Base-by-base conservation (phyloP, 2,113 vertebrate genomes). In the Nibea albiflora region DNA sequence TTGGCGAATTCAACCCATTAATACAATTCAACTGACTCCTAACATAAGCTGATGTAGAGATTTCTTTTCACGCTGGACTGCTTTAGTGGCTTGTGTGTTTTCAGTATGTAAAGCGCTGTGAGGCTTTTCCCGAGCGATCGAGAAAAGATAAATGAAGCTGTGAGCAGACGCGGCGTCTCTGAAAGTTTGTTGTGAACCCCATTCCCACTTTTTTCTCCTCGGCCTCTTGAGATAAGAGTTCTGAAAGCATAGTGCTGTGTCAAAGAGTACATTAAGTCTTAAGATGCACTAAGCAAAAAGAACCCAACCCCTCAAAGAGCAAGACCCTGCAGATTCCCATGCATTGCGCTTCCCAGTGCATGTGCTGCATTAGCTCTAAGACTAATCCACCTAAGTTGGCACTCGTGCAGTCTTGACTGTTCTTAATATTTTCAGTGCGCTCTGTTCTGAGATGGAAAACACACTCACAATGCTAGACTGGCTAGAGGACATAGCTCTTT, bases 351-450 rank as follows among this genome's bases (percentile, higher is more conserved):
- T 31, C 28, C 31, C 65, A 31, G 54, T 57, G 22, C 56, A 22
- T 63, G n/a, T 35, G 31, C 35, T 60, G 67, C 22, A 26, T 17
- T 47, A 71, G 65, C 63, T 35, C 52, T 53, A 60, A 68, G 20
- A 46, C 67, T 77, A 44, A 85, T 80, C 81, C 60, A 20, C 16
- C 4, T 11, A 54, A 7, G 16, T n/a, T 70, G 58, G 42, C 78
- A 66, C 71, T 73, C 19, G 3, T 67, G 22, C 35, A 15, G 54
- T 66, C 63, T 24, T 47, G 77, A 69, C 53, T 49, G 73, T 62
- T 64, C 76, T 71, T 31, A 77, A 87, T 71, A 57, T 83, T 24
- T 62, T 44, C 14, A 62, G 19, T 31, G 22, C n/a, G 67, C 54
- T 65, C 63, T 79, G 68, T 74, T 81, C 2, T 46, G 17, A 28